Percentiles rank a stretch among this genome's conserved stretches.
These are phyloP conservation scores for Campoplex nolae DNA, from an alignment of 2,888 invertebrate species.

Conservation along the genomic window DNA sequence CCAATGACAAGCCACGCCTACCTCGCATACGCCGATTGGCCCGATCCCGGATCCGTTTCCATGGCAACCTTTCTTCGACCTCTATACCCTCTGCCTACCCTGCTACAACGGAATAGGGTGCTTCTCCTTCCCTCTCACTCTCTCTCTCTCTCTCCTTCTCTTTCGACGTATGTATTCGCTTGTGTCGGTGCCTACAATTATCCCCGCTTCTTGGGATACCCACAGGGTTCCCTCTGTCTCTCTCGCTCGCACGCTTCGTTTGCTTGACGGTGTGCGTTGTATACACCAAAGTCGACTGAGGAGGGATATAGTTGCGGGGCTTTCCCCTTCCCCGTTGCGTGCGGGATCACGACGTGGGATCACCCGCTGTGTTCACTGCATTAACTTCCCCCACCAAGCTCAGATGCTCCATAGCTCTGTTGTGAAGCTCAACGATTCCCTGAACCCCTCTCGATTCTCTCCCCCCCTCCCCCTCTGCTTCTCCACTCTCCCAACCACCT, in stretches of 20 bases:
- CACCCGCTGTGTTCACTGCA: slow-evolving; percentile 38
- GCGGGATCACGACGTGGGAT: slow-evolving; percentile 22
- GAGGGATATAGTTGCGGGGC: slow-evolving; percentile 31
- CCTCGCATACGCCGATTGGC: slow-evolving; percentile 85
- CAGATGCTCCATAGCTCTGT: not conserved
- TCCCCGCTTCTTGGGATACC: slow-evolving; percentile 74
- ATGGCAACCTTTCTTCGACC: slow-evolving; percentile 84
- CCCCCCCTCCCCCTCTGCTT: slow-evolving; percentile 8
- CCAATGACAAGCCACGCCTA: slow-evolving; percentile 84
- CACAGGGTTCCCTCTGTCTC: slow-evolving; percentile 29
- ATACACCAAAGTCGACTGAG: slow-evolving; percentile 55
- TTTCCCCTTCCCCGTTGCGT: slow-evolving; percentile 55
- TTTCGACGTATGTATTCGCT: slow-evolving; percentile 15
- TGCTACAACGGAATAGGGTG: not conserved
- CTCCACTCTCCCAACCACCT: slow-evolving; percentile 7
- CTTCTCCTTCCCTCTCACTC: not conserved
- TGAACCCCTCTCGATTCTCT: not conserved
- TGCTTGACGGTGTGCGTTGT: slow-evolving; percentile 46
- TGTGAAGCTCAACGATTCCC: slow-evolving; percentile 8
- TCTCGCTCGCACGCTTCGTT: slow-evolving; percentile 35
- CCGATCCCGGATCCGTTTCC: slow-evolving; percentile 86
- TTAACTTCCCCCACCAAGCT: slow-evolving; percentile 43
- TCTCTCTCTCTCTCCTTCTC: not conserved
- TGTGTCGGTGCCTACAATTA: slow-evolving; percentile 81
- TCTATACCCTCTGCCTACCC: slow-evolving; percentile 71